phyloP scores from a whole-genome alignment of 2,797 vertebrate species.

The Meriones psammophilus region DNA sequence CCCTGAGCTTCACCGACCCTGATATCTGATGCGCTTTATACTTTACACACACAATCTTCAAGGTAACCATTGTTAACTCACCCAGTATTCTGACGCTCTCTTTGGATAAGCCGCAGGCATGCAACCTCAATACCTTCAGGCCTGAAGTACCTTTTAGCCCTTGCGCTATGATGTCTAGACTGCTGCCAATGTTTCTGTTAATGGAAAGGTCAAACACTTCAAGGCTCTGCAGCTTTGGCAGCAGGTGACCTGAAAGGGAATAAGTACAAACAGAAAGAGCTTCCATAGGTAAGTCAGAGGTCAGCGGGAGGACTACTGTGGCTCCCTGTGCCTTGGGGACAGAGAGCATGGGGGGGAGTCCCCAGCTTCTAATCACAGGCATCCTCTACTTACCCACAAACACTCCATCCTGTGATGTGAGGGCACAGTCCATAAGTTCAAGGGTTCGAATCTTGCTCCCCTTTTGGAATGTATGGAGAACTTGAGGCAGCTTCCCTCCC shows the following conservation, averaged over 20 bases:
- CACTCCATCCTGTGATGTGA: conserved; percentile 89
- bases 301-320: rapidly evolving
- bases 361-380: neutral
- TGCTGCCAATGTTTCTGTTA: conserved; percentile 89
- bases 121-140: conserved; percentile 89
- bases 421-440: conserved; percentile 92
- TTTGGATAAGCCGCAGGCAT: conserved; percentile 90
- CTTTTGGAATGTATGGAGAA: conserved; percentile 88
- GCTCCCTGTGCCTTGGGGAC: neutral
- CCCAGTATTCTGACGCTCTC: conserved; percentile 88
- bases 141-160: conserved; percentile 82
- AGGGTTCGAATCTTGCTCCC: conserved; percentile 89
- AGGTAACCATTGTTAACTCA: conserved; percentile 81
- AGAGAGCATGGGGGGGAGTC: neutral
- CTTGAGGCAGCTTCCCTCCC: conserved; percentile 89
- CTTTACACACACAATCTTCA: neutral
- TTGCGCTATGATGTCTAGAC: conserved; percentile 86
- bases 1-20: neutral
- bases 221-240: conserved; percentile 86
- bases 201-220: conserved; percentile 92
- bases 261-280: neutral
- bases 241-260: conserved; percentile 86
- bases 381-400: conserved; percentile 89
- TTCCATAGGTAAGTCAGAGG: neutral
- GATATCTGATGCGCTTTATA: neutral